Evolutionary conservation across 2,888 invertebrate genomes (phyloP), one percentile per base, ranked within the genome.

Genomic region (Oithona nana): DNA sequence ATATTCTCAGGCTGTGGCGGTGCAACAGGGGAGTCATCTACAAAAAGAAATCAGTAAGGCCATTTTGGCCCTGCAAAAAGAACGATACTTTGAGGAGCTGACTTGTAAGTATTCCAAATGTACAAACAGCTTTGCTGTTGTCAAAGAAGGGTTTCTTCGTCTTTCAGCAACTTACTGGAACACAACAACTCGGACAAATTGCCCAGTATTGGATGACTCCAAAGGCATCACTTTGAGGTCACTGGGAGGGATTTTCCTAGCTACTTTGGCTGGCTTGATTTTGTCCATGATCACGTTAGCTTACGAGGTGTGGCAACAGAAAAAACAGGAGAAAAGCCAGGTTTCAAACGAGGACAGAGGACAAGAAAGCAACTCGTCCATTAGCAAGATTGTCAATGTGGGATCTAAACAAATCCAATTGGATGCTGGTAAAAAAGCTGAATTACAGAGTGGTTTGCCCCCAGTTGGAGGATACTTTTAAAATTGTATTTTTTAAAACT

Each of bases 221-320:
- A 88, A 89, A 72, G 89, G 89, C 1, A 89, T 90, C 28, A 88
- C 88, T 0, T 71, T 90, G 30, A 86, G 89, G 69, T 88, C 88
- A 74, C 81, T 90, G 68, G 90, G 86, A 58, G 90, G 90, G 0
- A 89, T 90, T 0, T 90, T 90, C 70, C 89, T 90, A 66, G 89
- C 89, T 0, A 89, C 89, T 0, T 74, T 89, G 0, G 86, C 87
- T 70, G 90, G 90, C 0, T 73, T 90, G 1, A 83, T 83, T 0
- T 70, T 90, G 60, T 89, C 90, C 0, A 86, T 90, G 84, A 71
- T 88, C 0, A 88, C 88, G 0, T 72, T 92, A 22, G 83, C 81
- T 0, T 81, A 82, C 68, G 90, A 90, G 73, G 84, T 90, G 16
- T 62, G 56, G 55, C 52, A 62, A 20, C 54, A 62, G 39, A 62